Evolutionary conservation across 2,888 invertebrate species (phyloP), one percentile per base, ranked within the genome.

Genomic region (Oscheius sp.): DNA sequence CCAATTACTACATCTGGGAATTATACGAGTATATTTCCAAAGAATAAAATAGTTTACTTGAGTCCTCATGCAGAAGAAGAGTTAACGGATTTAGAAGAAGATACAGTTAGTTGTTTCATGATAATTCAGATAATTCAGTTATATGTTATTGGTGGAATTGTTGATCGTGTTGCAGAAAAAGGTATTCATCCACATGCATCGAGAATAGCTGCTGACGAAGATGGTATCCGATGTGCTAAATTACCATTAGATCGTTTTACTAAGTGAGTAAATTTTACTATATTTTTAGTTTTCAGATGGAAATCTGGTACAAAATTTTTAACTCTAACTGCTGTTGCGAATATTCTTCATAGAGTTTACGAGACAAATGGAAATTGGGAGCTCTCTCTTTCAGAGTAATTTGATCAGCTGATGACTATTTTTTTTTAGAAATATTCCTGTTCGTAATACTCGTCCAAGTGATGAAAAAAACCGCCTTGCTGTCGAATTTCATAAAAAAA

Each of bases 81-180:
- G 54, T 56, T 85, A 26, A 67, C 70, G 32, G 67, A 50, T 8
- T 67, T 80, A 3, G 74, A 72, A 20, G 57, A 72, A 20, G 71
- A 30, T 12, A 17, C 30, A 17, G 51, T 28, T 30, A 44, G 50
- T 44, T 20, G 5, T 24, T 26, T 14, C 17, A 17, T 6, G 14
- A 3, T 41, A 41, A n/a, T n/a, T n/a, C n/a, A n/a, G n/a, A n/a
- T n/a, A n/a, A n/a, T n/a, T n/a, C n/a, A n/a, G n/a, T 67, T 77
- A 14, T 83, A 80, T 62, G 74, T 85, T 6, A 76, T 85, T 30
- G 85, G 85, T 26, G 85, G 84, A 36, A 85, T 85, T 56, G 85
- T 85, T 26, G 85, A 85, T 68, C 72, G 83, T 17, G 80, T 82
- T 3, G 33, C 47, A 0, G 85, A 85, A 63, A 72, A 67, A 26